Percentiles rank a stretch among this genome's conserved stretches.
Conservation (phyloP, 2,797 vertebrate species). For the Microctenopoma lineatum region DNA sequence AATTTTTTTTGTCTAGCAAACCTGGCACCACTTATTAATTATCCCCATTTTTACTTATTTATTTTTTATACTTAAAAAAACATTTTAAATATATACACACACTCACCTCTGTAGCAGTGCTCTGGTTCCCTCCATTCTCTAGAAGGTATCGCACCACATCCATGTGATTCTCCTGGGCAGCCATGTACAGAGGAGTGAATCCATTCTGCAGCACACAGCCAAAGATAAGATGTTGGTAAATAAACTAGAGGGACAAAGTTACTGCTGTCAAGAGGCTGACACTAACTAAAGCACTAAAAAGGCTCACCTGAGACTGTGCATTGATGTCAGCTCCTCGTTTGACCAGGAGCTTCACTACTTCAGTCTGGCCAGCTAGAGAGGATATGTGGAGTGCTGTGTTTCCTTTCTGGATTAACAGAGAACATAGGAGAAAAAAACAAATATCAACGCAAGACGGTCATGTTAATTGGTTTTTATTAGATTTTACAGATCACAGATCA, state of each 20-base stretch:
- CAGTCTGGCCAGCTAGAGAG: slow-evolving; percentile 94
- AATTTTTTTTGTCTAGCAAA: too few relatives aligned
- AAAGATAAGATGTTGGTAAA: neutral
- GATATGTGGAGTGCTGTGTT: slow-evolving; percentile 98
- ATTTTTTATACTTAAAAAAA: too few relatives aligned
- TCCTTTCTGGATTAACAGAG: slow-evolving; percentile 87
- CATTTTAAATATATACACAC: neutral
- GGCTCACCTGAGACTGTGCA: slow-evolving; percentile 92
- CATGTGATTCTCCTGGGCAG: slow-evolving; percentile 97
- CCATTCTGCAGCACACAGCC: slow-evolving; percentile 88
- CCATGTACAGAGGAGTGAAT: slow-evolving; percentile 98
- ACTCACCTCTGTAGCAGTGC: slow-evolving; percentile 95
- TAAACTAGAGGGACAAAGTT: neutral
- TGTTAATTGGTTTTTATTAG: too few relatives aligned
- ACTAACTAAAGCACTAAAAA: neutral
- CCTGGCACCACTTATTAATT: too few relatives aligned
- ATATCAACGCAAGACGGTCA: neutral
- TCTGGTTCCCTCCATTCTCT: slow-evolving; percentile 98
- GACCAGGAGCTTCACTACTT: slow-evolving; percentile 93
- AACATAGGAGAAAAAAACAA: neutral
- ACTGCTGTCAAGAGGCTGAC: neutral
- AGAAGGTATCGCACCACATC: slow-evolving; percentile 96
- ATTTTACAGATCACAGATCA: too few relatives aligned
- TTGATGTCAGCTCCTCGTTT: slow-evolving; percentile 97
- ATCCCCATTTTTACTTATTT: too few relatives aligned